Conservation (phyloP, 2,113 vertebrate species). For the Trematomus loennbergii region DNA sequence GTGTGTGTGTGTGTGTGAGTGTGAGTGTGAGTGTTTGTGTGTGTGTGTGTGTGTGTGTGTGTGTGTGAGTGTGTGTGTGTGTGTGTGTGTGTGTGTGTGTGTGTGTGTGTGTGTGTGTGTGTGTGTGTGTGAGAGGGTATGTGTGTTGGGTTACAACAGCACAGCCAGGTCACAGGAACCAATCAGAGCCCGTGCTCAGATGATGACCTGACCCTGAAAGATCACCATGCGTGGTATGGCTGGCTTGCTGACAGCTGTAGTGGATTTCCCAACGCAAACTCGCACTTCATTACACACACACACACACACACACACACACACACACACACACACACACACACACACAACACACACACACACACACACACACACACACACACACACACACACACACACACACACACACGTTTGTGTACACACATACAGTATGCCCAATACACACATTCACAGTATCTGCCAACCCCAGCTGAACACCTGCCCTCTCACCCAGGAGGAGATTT, state of each 20-base stretch:
- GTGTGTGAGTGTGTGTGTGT: not conserved
- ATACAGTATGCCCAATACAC: constrained; percentile 24
- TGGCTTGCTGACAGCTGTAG: constrained; percentile 41
- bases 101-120: constrained; percentile 16
- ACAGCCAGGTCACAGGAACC: constrained; percentile 40
- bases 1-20: constrained; percentile 18
- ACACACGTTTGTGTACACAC: constrained; percentile 6
- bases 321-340: no score
- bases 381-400: no score
- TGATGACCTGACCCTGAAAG: constrained; percentile 39
- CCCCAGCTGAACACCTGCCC: constrained; percentile 60
- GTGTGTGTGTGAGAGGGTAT: constrained; percentile 10
- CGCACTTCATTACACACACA: constrained; percentile 4
- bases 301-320: no score
- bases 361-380: no score
- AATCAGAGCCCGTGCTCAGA: constrained; percentile 36
- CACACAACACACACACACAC: no score
- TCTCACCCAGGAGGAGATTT: constrained; percentile 59
- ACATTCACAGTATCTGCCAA: constrained; percentile 47
- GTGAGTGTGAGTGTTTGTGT: not conserved
- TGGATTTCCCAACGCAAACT: constrained; percentile 36
- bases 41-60: constrained; percentile 13
- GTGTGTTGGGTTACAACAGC: constrained; percentile 7
- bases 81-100: not conserved
- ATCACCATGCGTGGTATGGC: constrained; percentile 32